phyloP scores from a whole-genome alignment of 2,113 vertebrate genomes.

The Boulengeromyrus knoepffleri region DNA sequence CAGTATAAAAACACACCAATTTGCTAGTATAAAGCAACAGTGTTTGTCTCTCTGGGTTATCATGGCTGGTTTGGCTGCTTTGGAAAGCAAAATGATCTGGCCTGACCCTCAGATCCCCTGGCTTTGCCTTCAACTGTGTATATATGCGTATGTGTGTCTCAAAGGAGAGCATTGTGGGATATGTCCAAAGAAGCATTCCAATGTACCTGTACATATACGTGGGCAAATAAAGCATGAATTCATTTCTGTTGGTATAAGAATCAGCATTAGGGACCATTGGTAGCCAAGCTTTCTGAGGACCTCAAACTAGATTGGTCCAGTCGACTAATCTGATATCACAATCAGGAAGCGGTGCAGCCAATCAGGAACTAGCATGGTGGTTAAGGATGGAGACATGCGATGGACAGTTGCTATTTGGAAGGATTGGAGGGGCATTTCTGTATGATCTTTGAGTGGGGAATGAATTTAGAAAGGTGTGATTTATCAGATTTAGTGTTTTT shows the following conservation, averaged over 20 bases:
- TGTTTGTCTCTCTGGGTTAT: not conserved
- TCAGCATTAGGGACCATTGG: not conserved
- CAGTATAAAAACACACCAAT: too few species aligned
- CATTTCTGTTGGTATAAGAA: not conserved
- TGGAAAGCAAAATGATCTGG: not conserved
- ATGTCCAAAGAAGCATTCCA: not conserved
- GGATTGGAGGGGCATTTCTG: not conserved
- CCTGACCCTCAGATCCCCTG: not conserved
- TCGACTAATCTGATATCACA: not conserved
- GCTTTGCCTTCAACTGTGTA: not conserved
- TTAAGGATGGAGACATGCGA: not conserved
- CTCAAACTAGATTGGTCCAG: not conserved
- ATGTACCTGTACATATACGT: not conserved
- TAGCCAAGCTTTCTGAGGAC: not conserved
- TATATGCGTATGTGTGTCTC: not conserved
- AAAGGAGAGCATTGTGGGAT: not conserved
- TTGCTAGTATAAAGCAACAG: not conserved
- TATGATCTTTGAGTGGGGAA: not conserved
- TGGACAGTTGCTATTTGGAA: not conserved
- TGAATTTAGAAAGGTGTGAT: not conserved
- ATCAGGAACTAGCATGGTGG: not conserved
- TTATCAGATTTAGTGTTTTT: not conserved
- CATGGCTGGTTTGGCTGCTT: not conserved
- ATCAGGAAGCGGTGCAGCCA: not conserved
- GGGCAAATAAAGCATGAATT: not conserved